Percentiles rank a stretch among this genome's conserved stretches.
Conservation (phyloP, 2,113 vertebrate species). For the Otis tarda region DNA sequence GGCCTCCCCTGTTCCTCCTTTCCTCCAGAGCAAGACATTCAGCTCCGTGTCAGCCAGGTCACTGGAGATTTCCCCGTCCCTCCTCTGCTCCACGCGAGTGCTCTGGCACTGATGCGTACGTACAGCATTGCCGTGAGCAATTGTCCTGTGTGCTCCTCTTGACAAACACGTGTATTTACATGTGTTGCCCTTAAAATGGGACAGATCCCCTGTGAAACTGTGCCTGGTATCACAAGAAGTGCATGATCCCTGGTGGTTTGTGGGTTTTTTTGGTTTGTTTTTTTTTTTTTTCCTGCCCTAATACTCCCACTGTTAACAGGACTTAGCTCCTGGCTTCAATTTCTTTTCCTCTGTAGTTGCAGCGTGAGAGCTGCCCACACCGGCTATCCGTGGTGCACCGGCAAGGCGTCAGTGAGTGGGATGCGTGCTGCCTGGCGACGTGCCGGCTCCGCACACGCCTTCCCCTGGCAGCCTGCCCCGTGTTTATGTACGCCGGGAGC, state of each 20-base stretch:
- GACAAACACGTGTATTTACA: background rate
- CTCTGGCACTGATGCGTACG: background rate
- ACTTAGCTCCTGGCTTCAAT: background rate
- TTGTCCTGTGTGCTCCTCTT: background rate
- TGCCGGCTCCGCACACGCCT: background rate
- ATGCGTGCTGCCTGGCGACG: background rate
- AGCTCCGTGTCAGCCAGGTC: background rate
- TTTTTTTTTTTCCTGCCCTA: rapidly evolving
- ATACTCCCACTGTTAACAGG: background rate
- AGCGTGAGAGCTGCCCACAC: background rate
- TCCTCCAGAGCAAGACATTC: background rate
- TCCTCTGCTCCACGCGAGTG: rapidly evolving
- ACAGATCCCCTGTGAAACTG: background rate
- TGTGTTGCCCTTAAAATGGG: background rate
- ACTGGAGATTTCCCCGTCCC: rapidly evolving
- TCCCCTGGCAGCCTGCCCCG: background rate
- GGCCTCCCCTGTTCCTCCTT: background rate
- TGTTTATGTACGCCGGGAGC: background rate
- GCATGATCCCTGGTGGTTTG: background rate
- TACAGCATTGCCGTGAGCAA: background rate
- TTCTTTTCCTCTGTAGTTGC: background rate
- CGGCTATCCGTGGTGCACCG: background rate
- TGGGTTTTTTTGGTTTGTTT: no score
- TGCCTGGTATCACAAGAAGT: background rate
- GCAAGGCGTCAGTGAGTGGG: background rate